phyloP scores from a whole-genome alignment of 2,888 invertebrate species.

The Anthophora plumipes region DNA sequence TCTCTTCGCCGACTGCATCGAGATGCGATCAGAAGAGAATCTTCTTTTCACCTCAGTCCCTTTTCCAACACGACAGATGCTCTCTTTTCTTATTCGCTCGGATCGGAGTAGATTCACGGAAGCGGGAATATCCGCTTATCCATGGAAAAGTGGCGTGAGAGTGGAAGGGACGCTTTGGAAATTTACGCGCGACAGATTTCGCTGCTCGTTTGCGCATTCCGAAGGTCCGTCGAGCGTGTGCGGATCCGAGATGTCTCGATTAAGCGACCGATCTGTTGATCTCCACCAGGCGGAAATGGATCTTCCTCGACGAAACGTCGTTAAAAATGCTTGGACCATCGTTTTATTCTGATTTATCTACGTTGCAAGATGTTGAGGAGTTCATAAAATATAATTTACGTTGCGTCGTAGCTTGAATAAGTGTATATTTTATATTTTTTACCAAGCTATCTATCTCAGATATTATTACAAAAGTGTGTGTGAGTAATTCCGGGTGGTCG shows the following conservation, averaged over 20 bases:
- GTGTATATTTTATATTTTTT: too few species aligned
- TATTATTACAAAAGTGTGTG: too few species aligned
- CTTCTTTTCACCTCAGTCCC: not conserved
- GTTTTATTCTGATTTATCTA: not conserved
- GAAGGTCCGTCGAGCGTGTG: slow-evolving; percentile 66
- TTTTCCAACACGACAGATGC: slow-evolving; percentile 36
- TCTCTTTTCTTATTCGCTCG: slow-evolving; percentile 16
- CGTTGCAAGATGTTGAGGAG: too few species aligned
- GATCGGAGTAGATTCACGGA: slow-evolving; percentile 61
- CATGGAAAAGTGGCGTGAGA: slow-evolving; percentile 20
- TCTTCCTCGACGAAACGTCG: not conserved
- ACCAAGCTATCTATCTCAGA: too few species aligned
- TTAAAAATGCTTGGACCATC: not conserved
- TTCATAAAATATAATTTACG: too few species aligned
- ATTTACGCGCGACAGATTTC: slow-evolving; percentile 73
- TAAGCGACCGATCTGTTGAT: slow-evolving; percentile 41
- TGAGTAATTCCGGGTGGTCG: too few species aligned
- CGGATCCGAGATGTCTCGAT: slow-evolving; percentile 66
- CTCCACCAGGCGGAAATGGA: not conserved
- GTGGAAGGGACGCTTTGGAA: slow-evolving; percentile 47
- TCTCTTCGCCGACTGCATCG: slow-evolving; percentile 3
- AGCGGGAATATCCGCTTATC: slow-evolving; percentile 60
- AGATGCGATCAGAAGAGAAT: not conserved
- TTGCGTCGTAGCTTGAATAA: too few species aligned
- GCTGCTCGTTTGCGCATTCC: slow-evolving; percentile 69